Evolutionary conservation across 2,888 invertebrate genomes (phyloP), one percentile per base, ranked within the genome.

Genomic region (Pherbina coryleti): DNA sequence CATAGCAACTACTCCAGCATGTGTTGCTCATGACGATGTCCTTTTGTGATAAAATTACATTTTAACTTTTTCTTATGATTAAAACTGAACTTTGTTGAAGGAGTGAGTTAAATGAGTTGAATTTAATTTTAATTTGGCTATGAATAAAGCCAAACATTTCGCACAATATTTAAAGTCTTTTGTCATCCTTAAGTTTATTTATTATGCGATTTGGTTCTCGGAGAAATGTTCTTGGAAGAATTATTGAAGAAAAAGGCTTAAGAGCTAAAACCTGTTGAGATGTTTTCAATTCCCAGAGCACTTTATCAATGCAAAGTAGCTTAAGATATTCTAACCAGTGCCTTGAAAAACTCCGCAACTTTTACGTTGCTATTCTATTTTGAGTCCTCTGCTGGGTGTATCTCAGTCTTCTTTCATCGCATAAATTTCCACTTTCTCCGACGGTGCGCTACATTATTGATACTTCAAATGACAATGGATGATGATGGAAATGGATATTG

Each of bases 261-360:
- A 89, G 87, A 89, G 89, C 89, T 86, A 86, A 89, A 89, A 89
- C 89, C 89, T 89, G 89, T 89, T 89, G 89, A 89, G 89, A 89
- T 88, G 84, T 84, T 83, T 83, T 82, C 88, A 89, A 89, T 88
- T 89, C 89, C 89, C 89, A 83, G 81, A 89, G 87, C 89, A 88
- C 89, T 88, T 86, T 85, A 84, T 83, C 85, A 87, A 87, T 85
- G 85, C 84, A 83, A 74, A 74, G 81, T 78, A 79, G 79, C 77
- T 79, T 75, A 55, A 74, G 75, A 69, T 72, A 74, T 76, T 72
- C 60, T 34, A 55, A 19, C 44, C 67, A 69, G 51, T 51, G 14
- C 31, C 51, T 51, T 51, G 8, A 49, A n/a, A 49, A 67, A 5
- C 9, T 49, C 69, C 49, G 51, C 25, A 22, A 25, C 49, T 51